These are phyloP conservation scores for Masnerella sp. DNA, from an alignment of 2,888 invertebrate genomes.

Conservation along the genomic window DNA sequence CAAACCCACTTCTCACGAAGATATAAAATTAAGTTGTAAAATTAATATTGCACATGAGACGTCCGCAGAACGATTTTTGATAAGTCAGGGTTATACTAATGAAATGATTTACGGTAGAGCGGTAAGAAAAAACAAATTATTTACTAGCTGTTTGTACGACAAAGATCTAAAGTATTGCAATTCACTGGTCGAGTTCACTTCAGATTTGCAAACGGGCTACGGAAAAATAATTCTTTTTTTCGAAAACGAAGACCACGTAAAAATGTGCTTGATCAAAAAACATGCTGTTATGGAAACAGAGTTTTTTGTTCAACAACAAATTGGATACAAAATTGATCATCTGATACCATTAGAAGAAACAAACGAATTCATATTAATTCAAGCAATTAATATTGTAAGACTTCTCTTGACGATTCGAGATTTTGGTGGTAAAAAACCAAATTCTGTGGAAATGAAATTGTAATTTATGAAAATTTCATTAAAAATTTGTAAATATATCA, in stretches of 20 bases:
- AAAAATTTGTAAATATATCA: neutral
- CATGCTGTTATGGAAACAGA: neutral
- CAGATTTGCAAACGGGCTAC: neutral
- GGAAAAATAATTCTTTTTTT: neutral
- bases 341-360: neutral
- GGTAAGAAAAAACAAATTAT: neutral
- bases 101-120: neutral
- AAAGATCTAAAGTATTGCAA: slow-evolving; percentile 11
- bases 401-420: neutral
- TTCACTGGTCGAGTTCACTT: neutral
- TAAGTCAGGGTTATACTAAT: neutral
- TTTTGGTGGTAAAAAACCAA: slow-evolving; percentile 1
- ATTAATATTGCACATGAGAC: neutral
- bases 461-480: neutral
- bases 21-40: neutral
- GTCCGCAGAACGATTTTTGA: neutral
- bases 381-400: neutral
- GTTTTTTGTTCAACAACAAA: neutral
- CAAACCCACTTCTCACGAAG: neutral
- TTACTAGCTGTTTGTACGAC: slow-evolving; percentile 5
- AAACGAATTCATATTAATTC: neutral
- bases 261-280: neutral
- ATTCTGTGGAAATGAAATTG: neutral
- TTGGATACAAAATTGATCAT: neutral
- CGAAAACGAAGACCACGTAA: neutral